These are phyloP conservation scores for Eulemur rubriventer DNA, from an alignment of 2,797 vertebrate genomes.

Conservation along the genomic window DNA sequence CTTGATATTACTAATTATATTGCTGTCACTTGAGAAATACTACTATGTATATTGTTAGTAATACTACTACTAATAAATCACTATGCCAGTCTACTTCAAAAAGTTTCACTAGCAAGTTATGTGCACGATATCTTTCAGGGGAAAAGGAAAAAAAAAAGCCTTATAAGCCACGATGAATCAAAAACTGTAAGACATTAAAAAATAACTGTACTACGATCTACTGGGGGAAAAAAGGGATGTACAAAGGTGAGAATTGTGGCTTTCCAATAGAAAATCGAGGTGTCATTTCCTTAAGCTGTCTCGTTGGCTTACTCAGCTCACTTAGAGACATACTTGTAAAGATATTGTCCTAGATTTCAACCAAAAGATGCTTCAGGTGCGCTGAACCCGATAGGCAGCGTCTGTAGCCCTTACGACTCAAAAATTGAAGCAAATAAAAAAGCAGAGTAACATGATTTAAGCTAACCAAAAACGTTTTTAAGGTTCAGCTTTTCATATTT, in stretches of 20 bases:
- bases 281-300: neutral
- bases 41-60: neutral
- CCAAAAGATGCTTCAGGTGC: neutral
- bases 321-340: neutral
- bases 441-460: neutral
- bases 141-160: conserved; percentile 50
- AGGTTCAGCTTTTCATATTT: neutral
- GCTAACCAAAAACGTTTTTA: neutral
- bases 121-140: neutral
- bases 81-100: conserved; percentile 41
- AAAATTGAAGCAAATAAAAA: neutral
- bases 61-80: conserved; percentile 39
- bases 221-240: rapidly evolving
- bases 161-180: conserved; percentile 59
- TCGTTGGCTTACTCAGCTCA: neutral
- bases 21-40: conserved; percentile 29
- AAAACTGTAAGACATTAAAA: neutral
- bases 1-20: neutral
- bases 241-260: neutral
- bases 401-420: neutral
- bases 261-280: neutral
- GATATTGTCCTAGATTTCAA: neutral
- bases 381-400: too few relatives aligned
- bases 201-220: neutral
- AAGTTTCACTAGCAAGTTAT: conserved; percentile 45